phyloP scores from a whole-genome alignment of 2,888 invertebrate species.

The Bedellia somnulentella region DNA sequence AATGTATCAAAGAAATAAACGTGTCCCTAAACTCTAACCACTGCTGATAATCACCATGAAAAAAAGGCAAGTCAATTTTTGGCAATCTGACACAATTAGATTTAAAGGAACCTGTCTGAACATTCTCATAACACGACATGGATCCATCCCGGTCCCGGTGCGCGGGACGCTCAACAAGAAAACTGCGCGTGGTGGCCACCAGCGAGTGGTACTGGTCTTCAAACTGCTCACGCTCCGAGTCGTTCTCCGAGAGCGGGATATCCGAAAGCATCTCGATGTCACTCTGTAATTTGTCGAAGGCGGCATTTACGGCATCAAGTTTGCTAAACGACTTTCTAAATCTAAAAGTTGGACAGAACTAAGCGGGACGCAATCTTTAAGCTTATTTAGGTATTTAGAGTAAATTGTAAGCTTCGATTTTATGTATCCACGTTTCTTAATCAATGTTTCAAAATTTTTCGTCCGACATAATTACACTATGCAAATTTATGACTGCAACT shows the following conservation, averaged over 20 bases:
- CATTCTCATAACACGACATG: background rate
- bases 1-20: conserved; percentile 1
- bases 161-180: background rate
- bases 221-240: background rate
- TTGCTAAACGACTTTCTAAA: background rate
- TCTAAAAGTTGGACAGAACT: background rate
- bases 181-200: background rate
- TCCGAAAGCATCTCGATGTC: background rate
- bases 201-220: background rate
- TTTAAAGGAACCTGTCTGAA: background rate
- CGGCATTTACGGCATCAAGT: background rate
- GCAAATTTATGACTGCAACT: too few relatives aligned
- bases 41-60: background rate
- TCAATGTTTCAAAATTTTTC: background rate
- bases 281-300: background rate
- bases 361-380: background rate
- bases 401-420: background rate
- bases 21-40: too few relatives aligned
- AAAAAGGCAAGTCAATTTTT: background rate
- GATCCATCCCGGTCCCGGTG: background rate
- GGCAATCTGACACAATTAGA: background rate
- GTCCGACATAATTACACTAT: too few relatives aligned
- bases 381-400: background rate
- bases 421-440: background rate
- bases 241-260: background rate